Base-by-base conservation (phyloP, 2,797 vertebrate species). In the Sebastes miniatus region DNA sequence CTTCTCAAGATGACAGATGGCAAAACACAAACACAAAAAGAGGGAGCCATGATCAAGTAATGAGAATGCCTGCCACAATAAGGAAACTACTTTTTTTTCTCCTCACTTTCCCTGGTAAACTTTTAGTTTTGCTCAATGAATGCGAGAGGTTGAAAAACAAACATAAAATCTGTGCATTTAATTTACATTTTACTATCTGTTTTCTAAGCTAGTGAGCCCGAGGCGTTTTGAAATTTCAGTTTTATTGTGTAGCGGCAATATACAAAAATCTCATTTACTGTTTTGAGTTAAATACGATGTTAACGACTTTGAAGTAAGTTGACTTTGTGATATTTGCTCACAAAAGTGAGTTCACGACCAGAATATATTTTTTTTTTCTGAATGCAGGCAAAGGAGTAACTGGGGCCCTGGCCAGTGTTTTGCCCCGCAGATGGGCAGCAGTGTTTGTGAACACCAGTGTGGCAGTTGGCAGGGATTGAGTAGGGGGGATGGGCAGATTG, bases 1-100 rank as follows among this genome's bases (percentile, higher is more conserved):
- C 94, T 94, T 91, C 93, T 95, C 94, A 95, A 95, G 92, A 95
- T 96, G 95, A 95, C 95, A 96, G 95, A 96, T 96, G 95, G 95
- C 94, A 95, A 95, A 95, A 95, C 92, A 95, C 94, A 95, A 95
- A 96, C 94, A 95, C 93, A 94, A 93, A 96, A 95, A 95, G 92
- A 91, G 90, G 89, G 88, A 91, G 92, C 92, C 93, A 91, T 94
- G 93, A 94, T 95, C 92, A 94, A 94, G 94, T 93, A 92, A 95
- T 94, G 94, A 94, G 92, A 92, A 91, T 82, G 91, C 88, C 92
- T 94, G 90, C 91, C 92, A 90, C 92, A 91, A 93, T 92, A 89
- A 88, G 91, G 86, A 93, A 91, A 89, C 90, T 86, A 88, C 86
- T 78, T 91, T 91, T 90, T 47, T 47, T 47, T 18, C 43, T 18